Evolutionary conservation across 2,113 vertebrate species (phyloP).

Genomic region (Podarcis raffonei): DNA sequence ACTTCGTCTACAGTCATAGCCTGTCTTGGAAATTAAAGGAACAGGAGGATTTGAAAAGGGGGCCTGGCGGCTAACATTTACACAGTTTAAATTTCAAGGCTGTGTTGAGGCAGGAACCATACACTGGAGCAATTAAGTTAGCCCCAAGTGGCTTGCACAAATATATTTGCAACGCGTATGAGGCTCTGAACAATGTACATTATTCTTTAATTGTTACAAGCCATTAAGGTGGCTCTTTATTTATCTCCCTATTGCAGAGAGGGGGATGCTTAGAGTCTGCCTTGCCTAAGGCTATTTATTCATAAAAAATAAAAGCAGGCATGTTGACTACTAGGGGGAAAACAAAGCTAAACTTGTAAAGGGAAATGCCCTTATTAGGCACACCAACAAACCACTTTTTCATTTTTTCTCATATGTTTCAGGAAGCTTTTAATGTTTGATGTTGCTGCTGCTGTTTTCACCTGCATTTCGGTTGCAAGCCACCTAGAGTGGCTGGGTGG

Average conservation of each 20-base stretch:
- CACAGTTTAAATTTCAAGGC: not conserved
- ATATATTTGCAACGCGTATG: not conserved
- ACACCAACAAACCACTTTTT: not conserved
- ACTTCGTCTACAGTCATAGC: not conserved
- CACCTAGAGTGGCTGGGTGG: no score
- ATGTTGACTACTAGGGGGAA: no score
- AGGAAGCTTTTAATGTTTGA: no score
- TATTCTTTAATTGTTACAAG: not conserved
- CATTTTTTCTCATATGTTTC: not conserved
- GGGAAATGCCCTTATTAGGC: no score
- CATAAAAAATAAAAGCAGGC: not conserved
- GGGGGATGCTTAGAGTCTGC: not conserved
- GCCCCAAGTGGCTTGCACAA: not conserved
- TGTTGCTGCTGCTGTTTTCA: no score
- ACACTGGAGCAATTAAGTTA: not conserved
- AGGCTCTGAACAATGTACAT: not conserved
- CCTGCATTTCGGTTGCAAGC: no score
- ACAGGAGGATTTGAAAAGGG: not conserved
- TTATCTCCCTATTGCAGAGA: not conserved
- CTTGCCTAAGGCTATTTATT: not conserved
- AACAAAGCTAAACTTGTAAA: no score
- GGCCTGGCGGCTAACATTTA: not conserved
- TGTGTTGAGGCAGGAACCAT: not conserved
- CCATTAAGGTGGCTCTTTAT: not conserved
- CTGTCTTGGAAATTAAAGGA: not conserved